These are phyloP conservation scores for Apodemus sylvaticus DNA, from an alignment of 2,113 vertebrate species.

Conservation along the genomic window DNA sequence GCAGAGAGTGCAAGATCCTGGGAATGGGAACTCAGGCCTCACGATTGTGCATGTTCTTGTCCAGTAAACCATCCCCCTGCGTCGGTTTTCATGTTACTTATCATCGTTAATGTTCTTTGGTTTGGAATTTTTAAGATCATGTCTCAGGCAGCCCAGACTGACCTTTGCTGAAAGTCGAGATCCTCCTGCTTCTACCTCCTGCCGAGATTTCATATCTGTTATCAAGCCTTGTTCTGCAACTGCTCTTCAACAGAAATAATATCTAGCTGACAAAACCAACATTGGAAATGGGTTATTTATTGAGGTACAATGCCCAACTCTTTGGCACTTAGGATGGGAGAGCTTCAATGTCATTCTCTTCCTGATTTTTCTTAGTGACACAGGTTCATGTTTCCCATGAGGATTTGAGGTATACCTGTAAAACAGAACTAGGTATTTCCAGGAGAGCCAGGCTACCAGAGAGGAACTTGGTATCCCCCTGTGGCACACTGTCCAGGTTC, in stretches of 20 bases:
- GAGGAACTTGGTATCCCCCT: no score
- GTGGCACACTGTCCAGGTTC: background rate
- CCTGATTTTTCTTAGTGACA: background rate
- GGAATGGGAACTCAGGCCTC: background rate
- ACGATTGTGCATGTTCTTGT: background rate
- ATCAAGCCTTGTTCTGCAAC: background rate
- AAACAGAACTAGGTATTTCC: background rate
- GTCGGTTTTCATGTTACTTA: no score
- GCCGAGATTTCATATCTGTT: background rate
- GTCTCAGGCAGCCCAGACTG: background rate
- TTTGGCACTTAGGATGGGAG: background rate
- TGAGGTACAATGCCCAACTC: background rate
- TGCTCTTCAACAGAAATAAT: conserved; percentile 5
- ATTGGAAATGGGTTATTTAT: background rate
- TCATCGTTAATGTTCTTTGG: background rate
- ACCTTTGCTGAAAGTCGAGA: background rate
- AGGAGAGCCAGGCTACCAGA: background rate
- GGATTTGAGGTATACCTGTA: background rate
- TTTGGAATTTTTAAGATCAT: background rate
- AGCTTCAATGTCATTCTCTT: background rate
- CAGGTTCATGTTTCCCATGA: background rate
- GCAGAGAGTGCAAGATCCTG: background rate
- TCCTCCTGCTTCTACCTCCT: background rate
- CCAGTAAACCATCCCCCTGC: background rate
- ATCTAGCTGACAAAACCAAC: background rate